A percentile compares a stretch with the other conserved stretches of the same genome.
phyloP scores from a whole-genome alignment of 2,113 vertebrate species.

The Paralichthys olivaceus region DNA sequence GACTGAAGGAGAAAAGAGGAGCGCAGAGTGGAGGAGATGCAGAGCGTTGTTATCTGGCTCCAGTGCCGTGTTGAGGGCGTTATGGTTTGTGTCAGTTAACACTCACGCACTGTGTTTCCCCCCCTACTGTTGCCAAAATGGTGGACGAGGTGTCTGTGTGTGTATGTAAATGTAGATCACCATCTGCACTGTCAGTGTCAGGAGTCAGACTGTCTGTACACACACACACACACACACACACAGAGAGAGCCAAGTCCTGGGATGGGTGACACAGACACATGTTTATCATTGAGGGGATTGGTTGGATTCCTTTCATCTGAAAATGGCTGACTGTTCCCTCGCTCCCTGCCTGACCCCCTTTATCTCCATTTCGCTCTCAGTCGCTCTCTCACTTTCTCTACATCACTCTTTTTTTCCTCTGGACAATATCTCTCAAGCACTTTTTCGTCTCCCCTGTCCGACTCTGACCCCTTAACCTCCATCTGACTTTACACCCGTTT shows the following conservation, averaged over 20 bases:
- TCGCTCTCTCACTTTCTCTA: not conserved
- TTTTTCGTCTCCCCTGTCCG: constrained; percentile 25
- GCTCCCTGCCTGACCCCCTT: constrained; percentile 87
- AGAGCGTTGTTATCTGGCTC: constrained; percentile 20
- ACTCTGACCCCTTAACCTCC: constrained; percentile 58
- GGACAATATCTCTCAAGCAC: constrained; percentile 10
- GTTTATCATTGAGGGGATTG: constrained; percentile 92
- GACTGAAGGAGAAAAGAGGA: not conserved
- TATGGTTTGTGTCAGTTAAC: constrained; percentile 62
- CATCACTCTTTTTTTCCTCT: constrained; percentile 9
- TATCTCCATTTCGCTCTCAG: constrained; percentile 67
- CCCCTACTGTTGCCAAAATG: constrained; percentile 44
- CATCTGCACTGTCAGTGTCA: constrained; percentile 66
- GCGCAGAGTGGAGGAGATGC: constrained; percentile 2
- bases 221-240: constrained; percentile 38
- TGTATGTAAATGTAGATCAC: constrained; percentile 31
- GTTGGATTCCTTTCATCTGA: constrained; percentile 85
- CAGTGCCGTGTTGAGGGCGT: constrained; percentile 15
- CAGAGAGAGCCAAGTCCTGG: constrained; percentile 82
- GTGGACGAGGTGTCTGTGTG: constrained; percentile 50
- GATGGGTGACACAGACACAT: constrained; percentile 90
- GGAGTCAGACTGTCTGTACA: constrained; percentile 64
- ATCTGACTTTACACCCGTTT: constrained; percentile 73
- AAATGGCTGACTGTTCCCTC: constrained; percentile 87
- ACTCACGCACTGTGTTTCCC: constrained; percentile 13